Evolutionary conservation across 2,797 vertebrate genomes (phyloP).

Genomic region (Lagocephalus sceleratus): DNA sequence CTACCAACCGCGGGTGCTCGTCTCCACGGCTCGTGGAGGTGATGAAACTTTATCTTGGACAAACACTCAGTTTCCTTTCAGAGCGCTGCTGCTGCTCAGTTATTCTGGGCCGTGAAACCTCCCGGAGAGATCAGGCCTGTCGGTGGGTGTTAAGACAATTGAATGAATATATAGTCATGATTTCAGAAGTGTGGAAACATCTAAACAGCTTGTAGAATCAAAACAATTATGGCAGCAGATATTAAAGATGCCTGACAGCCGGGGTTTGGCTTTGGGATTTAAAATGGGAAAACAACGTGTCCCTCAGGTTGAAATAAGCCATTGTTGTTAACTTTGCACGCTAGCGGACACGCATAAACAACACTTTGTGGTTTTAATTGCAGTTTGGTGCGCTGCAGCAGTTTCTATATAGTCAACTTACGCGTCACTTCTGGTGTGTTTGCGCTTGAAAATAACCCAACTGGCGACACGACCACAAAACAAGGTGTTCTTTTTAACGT

Average conservation of each 20-base stretch:
- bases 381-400: not conserved
- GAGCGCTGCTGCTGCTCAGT: constrained; percentile 9
- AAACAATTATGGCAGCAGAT: not conserved
- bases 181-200: not conserved
- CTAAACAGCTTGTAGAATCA: not conserved
- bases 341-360: not conserved
- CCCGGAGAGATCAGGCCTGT: constrained; percentile 3
- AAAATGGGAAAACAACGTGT: not conserved
- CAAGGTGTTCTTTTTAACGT: constrained; percentile 4
- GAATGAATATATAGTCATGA: constrained; percentile 3
- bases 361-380: constrained; percentile 1
- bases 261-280: not conserved
- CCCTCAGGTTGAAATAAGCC: not conserved
- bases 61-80: constrained; percentile 62
- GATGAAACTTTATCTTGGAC: constrained; percentile 64
- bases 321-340: not conserved
- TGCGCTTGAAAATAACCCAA: not conserved
- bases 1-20: constrained; percentile 31
- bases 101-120: constrained; percentile 2
- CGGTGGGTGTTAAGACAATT: not conserved
- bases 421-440: not conserved
- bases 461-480: not conserved
- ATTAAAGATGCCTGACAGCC: not conserved
- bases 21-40: constrained; percentile 47
- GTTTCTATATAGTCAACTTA: constrained; percentile 2